phyloP scores from a whole-genome alignment of 2,113 vertebrate genomes.

The Syngnathus floridae region DNA sequence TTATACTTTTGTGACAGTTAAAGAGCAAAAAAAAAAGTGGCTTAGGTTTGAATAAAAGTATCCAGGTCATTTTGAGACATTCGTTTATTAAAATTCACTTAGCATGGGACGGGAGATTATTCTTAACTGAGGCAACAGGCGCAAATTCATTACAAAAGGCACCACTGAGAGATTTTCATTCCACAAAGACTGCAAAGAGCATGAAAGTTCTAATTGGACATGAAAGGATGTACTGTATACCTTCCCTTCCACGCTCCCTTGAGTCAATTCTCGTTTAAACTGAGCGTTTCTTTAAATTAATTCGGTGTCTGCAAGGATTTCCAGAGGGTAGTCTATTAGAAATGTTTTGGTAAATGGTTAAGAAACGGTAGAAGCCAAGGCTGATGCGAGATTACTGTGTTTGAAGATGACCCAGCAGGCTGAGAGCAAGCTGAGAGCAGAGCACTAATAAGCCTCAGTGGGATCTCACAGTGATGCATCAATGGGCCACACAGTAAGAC shows the following conservation, averaged over 20 bases:
- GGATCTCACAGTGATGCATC: constrained; percentile 50
- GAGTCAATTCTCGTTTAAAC: not conserved
- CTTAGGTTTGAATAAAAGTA: too few relatives aligned
- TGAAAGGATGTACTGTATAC: not conserved
- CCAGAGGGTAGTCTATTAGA: not conserved
- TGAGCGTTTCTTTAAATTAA: not conserved
- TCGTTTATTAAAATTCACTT: not conserved
- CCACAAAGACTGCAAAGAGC: not conserved
- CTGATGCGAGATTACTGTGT: constrained; percentile 55
- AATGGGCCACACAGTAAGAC: constrained; percentile 35
- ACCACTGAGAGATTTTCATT: not conserved
- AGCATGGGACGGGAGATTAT: not conserved
- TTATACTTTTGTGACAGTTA: too few relatives aligned
- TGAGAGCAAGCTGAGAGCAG: constrained; percentile 45
- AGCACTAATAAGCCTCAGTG: constrained; percentile 61
- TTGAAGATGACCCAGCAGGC: constrained; percentile 61
- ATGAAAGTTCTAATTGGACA: not conserved
- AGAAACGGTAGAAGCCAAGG: constrained; percentile 45
- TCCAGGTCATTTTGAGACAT: not conserved
- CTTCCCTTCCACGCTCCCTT: not conserved
- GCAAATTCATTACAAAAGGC: not conserved
- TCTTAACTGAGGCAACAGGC: not conserved
- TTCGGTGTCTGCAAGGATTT: not conserved
- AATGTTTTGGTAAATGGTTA: constrained; percentile 7
- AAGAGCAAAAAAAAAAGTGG: too few relatives aligned